A percentile compares a stretch with the other conserved stretches of the same genome.
phyloP scores from a whole-genome alignment of 2,113 vertebrate species.

The Promerops cafer region DNA sequence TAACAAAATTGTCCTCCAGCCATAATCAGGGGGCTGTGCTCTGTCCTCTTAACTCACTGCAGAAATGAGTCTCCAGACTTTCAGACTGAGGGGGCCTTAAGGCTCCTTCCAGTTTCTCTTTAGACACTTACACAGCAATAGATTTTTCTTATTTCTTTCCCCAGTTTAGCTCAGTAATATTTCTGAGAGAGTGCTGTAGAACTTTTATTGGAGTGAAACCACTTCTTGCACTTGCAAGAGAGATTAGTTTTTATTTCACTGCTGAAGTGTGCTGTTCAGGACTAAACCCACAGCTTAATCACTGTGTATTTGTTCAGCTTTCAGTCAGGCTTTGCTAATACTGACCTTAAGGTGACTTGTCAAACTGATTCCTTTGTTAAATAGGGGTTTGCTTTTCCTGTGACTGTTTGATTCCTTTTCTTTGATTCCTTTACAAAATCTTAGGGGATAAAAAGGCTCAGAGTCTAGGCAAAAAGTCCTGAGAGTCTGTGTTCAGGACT shows the following conservation, averaged over 20 bases:
- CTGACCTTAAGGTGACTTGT: neutral
- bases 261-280: neutral
- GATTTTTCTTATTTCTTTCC: neutral
- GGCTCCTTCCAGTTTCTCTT: neutral
- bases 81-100: neutral
- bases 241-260: neutral
- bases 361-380: neutral
- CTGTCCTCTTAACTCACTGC: neutral
- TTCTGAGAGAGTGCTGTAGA: neutral
- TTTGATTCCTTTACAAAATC: neutral
- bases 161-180: neutral
- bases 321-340: neutral
- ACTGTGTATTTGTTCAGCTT: neutral
- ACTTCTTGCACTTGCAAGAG: neutral
- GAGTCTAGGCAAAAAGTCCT: neutral
- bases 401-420: neutral
- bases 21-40: neutral
- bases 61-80: neutral
- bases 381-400: neutral
- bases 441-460: neutral
- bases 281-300: neutral
- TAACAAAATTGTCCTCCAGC: neutral
- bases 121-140: neutral
- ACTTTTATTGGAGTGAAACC: neutral
- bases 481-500: neutral